These are phyloP conservation scores for Morone chrysops DNA, from an alignment of 2,113 vertebrate species.

Conservation along the genomic window DNA sequence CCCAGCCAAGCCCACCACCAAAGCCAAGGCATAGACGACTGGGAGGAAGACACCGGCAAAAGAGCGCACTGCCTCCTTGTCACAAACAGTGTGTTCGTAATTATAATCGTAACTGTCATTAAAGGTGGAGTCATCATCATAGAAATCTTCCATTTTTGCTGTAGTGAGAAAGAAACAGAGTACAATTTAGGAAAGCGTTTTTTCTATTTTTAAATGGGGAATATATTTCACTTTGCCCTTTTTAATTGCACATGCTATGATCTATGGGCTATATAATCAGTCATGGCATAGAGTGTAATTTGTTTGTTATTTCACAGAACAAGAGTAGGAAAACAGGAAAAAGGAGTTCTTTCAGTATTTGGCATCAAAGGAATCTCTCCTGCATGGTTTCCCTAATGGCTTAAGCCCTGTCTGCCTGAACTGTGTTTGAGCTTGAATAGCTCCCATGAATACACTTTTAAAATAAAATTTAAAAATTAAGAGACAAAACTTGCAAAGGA, in stretches of 20 bases:
- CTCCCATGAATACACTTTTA: not conserved
- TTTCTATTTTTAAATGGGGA: not conserved
- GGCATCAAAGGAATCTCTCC: constrained; percentile 38
- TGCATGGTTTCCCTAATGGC: constrained; percentile 58
- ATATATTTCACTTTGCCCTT: not conserved
- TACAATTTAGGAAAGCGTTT: not conserved
- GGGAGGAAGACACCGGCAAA: constrained; percentile 91
- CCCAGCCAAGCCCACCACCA: constrained; percentile 90
- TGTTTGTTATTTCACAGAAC: not conserved
- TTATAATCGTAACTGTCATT: constrained; percentile 82
- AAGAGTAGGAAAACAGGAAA: constrained; percentile 17
- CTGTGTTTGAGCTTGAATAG: constrained; percentile 31
- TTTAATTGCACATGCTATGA: not conserved
- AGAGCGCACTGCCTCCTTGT: constrained; percentile 88
- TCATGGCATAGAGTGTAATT: not conserved
- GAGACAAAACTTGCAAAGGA: not conserved
- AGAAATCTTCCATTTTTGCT: constrained; percentile 78
- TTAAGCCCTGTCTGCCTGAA: constrained; percentile 35
- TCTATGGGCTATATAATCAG: not conserved
- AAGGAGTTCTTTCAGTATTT: constrained; percentile 12
- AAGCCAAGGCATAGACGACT: constrained; percentile 86
- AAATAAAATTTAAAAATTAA: not conserved
- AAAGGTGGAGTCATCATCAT: constrained; percentile 30
- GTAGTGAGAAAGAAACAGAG: not conserved
- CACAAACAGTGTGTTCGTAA: constrained; percentile 87